Percentiles rank a stretch among this genome's conserved stretches.
phyloP scores from a whole-genome alignment of 2,888 invertebrate species.

The Mallateleia sp. region DNA sequence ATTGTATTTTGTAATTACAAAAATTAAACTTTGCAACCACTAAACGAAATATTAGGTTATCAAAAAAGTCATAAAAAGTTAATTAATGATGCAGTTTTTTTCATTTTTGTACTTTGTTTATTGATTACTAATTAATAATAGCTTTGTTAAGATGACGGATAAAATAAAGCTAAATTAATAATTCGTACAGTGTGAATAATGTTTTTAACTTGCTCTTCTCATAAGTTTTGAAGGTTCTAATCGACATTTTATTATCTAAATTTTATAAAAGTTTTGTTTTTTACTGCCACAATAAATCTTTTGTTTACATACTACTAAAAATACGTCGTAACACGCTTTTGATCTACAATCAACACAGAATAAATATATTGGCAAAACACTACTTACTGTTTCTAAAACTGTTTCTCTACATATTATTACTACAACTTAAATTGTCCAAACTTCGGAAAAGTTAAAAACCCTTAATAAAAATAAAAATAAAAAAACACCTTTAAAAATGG shows the following conservation, averaged over 20 bases:
- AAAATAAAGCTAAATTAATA: too few species aligned
- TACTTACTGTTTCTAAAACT: conserved; percentile 5
- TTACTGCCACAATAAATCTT: conserved; percentile 4
- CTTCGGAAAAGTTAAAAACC: conserved; percentile 5
- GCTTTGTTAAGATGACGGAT: too few species aligned
- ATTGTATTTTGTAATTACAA: too few species aligned
- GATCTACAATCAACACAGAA: too few species aligned
- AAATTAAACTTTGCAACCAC: too few species aligned
- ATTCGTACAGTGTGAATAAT: conserved; percentile 8
- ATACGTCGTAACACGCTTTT: too few species aligned
- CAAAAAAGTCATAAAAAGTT: too few species aligned
- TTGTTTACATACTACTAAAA: conserved; percentile 8
- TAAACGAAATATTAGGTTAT: too few species aligned
- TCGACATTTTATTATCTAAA: conserved; percentile 4
- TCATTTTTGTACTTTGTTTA: too few species aligned
- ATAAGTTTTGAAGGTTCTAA: conserved; percentile 14
- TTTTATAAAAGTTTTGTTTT: conserved; percentile 5
- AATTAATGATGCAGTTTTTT: too few species aligned
- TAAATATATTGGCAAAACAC: neutral
- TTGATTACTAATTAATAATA: too few species aligned
- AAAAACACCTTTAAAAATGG: neutral
- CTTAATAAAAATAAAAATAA: conserved; percentile 2
- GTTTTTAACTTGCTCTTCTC: neutral
- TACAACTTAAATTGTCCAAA: conserved; percentile 2
- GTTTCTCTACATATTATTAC: neutral